These are phyloP conservation scores for Idaea aversata DNA, from an alignment of 2,888 invertebrate genomes.

Conservation along the genomic window DNA sequence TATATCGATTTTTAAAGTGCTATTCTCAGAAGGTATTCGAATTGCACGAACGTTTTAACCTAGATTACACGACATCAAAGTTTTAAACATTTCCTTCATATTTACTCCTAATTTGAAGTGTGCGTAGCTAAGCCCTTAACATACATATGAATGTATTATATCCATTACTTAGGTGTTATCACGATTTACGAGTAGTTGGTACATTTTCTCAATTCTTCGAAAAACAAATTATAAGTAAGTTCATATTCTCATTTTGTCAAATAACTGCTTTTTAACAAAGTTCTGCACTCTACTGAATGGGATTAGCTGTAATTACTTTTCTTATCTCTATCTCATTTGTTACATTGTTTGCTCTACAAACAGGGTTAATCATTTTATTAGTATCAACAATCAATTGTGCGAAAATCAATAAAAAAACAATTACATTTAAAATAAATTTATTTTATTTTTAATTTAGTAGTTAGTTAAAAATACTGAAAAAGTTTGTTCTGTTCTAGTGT, in stretches of 20 bases:
- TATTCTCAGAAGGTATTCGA: constrained; percentile 12
- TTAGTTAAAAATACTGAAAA: too few species aligned
- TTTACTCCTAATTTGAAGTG: background rate
- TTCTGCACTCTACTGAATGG: background rate
- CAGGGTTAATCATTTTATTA: too few species aligned
- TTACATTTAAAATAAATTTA: too few species aligned
- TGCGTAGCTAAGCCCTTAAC: background rate
- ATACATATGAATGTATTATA: background rate
- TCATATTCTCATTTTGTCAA: too few species aligned
- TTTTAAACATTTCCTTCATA: background rate
- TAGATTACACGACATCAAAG: background rate
- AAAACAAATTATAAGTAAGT: too few species aligned
- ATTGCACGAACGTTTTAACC: constrained; percentile 2
- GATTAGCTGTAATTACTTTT: background rate
- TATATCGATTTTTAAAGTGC: constrained; percentile 13
- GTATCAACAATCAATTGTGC: too few species aligned
- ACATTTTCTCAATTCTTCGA: too few species aligned
- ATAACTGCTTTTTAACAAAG: background rate
- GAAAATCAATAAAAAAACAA: too few species aligned
- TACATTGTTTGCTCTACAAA: background rate
- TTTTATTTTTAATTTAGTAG: too few species aligned
- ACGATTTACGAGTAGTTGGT: background rate
- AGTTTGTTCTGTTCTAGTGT: background rate
- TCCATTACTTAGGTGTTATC: background rate
- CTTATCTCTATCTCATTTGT: background rate